Evolutionary conservation across 1,140 invertebrate genomes (phyloP), one percentile per base, ranked within the genome.

Genomic region (Apis mellifera): DNA sequence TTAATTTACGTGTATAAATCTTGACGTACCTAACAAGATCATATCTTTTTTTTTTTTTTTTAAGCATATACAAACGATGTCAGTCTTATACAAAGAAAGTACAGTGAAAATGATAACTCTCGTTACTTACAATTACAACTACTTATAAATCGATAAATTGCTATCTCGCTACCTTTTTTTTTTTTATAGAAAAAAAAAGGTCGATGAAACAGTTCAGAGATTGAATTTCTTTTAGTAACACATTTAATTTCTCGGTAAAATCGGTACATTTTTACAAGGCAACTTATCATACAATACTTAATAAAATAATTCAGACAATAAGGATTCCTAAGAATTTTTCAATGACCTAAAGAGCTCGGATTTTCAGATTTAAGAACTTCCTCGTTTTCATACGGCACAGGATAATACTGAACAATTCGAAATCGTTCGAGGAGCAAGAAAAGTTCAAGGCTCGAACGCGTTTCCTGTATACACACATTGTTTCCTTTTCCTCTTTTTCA

Each of bases 201-300:
- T 88, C 84, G 78, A 87, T 87, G 73, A 71, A 88, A 88, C 76
- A 85, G 78, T 86, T 87, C 75, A 89, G 84, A 84, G 72, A 32
- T 83, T 64, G 69, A 68, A 85, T 89, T 89, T 87, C 85, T 90
- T 90, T 91, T 70, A 90, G 75, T 90, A 91, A 91, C 90, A 90
- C 88, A 91, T 90, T 91, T 91, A 91, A 90, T 91, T 90, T 90
- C 90, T 76, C 89, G 89, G 89, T 91, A 90, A 91, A 91, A 89
- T 90, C 89, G 89, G 86, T 91, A 91, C 90, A 91, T 91, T 90
- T 91, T 90, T 91, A 91, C 90, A 91, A 91, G 90, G 89, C 89
- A 91, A 91, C 90, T 91, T 91, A 91, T 90, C 70, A 86, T 91
- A 91, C 84, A 89, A 89, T 90, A 90, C 86, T 89, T 90, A 83